Conservation (phyloP, 2,888 invertebrate genomes). For the Aporophyla lueneburgensis region DNA sequence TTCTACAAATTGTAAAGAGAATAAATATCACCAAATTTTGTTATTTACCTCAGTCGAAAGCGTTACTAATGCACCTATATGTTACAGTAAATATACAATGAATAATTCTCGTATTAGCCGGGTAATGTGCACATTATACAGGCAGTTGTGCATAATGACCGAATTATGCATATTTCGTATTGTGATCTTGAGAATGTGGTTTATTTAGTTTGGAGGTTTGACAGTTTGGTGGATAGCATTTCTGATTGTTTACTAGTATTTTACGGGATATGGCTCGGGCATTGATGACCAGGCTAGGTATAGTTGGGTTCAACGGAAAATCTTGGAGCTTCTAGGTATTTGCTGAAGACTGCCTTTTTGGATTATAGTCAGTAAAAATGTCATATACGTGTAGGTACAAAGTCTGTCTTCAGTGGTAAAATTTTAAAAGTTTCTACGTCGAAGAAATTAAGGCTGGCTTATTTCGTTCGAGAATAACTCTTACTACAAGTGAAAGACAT, state of each 20-base stretch:
- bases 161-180: conserved; percentile 49
- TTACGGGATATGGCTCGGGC: too few species aligned
- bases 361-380: neutral
- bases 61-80: conserved; percentile 58
- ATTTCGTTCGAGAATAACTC: neutral
- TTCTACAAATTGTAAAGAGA: neutral
- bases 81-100: conserved; percentile 35
- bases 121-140: conserved; percentile 44
- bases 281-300: neutral
- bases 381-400: neutral
- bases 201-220: neutral
- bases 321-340: neutral
- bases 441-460: neutral
- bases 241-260: neutral
- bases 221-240: conserved; percentile 3
- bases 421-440: neutral
- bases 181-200: conserved; percentile 24
- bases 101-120: conserved; percentile 49
- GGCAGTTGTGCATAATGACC: conserved; percentile 32
- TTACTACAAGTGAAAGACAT: too few species aligned
- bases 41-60: conserved; percentile 49
- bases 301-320: neutral
- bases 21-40: conserved; percentile 9
- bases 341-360: neutral
- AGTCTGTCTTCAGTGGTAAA: too few species aligned